Base-by-base conservation (phyloP, 2,888 invertebrate genomes). In the Steinernema scapterisci region DNA sequence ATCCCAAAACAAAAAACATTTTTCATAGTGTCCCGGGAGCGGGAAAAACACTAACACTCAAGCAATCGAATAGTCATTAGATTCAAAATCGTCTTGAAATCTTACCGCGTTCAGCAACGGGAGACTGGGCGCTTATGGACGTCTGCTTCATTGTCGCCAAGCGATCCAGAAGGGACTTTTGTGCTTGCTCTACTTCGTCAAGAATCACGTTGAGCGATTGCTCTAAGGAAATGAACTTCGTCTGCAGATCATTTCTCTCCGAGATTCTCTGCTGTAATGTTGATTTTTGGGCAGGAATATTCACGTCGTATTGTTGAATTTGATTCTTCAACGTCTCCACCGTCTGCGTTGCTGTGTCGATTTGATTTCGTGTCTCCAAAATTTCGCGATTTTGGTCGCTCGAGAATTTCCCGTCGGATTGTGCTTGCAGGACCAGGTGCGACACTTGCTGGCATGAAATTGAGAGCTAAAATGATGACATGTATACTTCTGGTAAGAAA, bases 391-490 rank as follows among this genome's bases (percentile, higher is more conserved):
- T 78, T 75, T 63, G 54, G 9, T 75, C 73, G 48, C 80, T 56
- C 21, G 81, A 73, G 11, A 81, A 76, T 70, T 83, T 81, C 56
- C 83, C 82, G 44, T 81, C 82, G 9, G 82, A 78, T 54, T 86
- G 85, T 80, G 73, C 84, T 82, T 79, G 86, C 78, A 80, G 84
- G 78, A 77, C 80, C 78, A 83, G 83, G 72, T 86, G 86, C 7
- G 84, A 81, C 45, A 86, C 74, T 71, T 86, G 85, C 75, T 89
- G 84, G 23, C 83, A 80, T 74, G 84, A 83, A n/a, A 86, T 83
- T n/a, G 84, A 80, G 13, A 82, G 63, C 82, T 84, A 74, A 38
- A 82, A 71, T 23, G n/a, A 11, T 51, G n/a, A n/a, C n/a, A n/a
- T n/a, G n/a, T n/a, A n/a, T n/a, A n/a, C n/a, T n/a, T n/a, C n/a